Evolutionary conservation across 2,797 vertebrate genomes (phyloP).

Genomic region (Austrolebias charrua): DNA sequence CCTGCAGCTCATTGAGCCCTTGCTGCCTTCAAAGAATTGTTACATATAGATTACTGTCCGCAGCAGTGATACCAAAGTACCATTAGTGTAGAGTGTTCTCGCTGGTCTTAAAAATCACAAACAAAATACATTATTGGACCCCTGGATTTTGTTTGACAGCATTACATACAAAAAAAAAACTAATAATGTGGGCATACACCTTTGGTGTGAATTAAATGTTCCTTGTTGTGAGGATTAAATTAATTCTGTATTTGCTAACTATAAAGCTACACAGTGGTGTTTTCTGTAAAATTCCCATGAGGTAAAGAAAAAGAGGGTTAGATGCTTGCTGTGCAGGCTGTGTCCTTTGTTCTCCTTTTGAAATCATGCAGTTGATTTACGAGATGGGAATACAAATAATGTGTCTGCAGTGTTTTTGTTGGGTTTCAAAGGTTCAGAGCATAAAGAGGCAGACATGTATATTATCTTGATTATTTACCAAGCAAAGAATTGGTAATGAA

Average conservation of each 20-base stretch:
- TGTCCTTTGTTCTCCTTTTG: conserved; percentile 55
- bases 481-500: neutral
- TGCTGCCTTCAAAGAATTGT: conserved; percentile 22
- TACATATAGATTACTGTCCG: conserved; percentile 47
- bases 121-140: neutral
- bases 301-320: conserved; percentile 41
- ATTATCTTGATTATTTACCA: conserved; percentile 16
- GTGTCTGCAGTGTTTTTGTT: conserved; percentile 35
- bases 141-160: neutral
- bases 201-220: neutral
- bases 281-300: conserved; percentile 32
- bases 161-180: conserved; percentile 3
- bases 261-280: neutral
- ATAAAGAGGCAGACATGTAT: conserved; percentile 32
- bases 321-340: conserved; percentile 30
- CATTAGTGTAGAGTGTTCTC: conserved; percentile 6
- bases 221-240: conserved; percentile 8
- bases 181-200: neutral
- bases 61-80: conserved; percentile 3
- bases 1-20: conserved; percentile 49
- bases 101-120: neutral
- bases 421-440: conserved; percentile 31
- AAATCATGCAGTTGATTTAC: conserved; percentile 62
- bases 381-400: conserved; percentile 44
- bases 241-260: neutral